phyloP scores from a whole-genome alignment of 2,888 invertebrate species.

The Penaeus monodon region DNA sequence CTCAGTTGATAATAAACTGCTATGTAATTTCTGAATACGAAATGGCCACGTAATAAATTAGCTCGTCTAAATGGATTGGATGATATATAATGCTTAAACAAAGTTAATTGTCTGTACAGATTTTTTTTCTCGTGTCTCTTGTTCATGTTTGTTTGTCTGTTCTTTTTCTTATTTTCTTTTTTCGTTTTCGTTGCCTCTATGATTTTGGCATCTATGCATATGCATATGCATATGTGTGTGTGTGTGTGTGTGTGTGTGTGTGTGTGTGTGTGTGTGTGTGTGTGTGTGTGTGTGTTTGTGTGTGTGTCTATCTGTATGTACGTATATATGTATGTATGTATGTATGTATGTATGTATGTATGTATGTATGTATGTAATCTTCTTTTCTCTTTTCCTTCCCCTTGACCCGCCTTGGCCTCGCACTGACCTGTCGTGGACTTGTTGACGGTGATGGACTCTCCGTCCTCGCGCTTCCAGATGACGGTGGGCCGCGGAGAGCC shows the following conservation, averaged over 20 bases:
- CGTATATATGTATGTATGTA: slow-evolving; percentile 4
- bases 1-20: slow-evolving; percentile 1
- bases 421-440: slow-evolving; percentile 65
- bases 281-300: neutral
- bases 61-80: too few relatives aligned
- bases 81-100: too few relatives aligned
- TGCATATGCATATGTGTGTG: neutral
- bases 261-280: slow-evolving; percentile 1
- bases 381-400: too few relatives aligned
- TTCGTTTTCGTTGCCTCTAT: too few relatives aligned
- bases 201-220: neutral
- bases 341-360: slow-evolving; percentile 18
- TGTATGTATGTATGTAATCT: slow-evolving; percentile 6
- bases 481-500: slow-evolving; percentile 89
- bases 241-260: slow-evolving; percentile 11
- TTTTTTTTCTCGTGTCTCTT: neutral
- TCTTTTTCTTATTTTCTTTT: too few relatives aligned
- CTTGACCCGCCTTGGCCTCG: neutral
- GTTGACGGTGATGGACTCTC: slow-evolving; percentile 76
- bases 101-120: too few relatives aligned
- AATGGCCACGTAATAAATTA: too few relatives aligned
- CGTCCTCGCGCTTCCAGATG: slow-evolving; percentile 88
- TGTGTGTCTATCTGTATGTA: neutral
- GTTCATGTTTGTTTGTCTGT: too few relatives aligned
- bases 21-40: too few relatives aligned